Evolutionary conservation across 2,888 invertebrate species (phyloP), one percentile per base, ranked within the genome.

Genomic region (Empis livida): DNA sequence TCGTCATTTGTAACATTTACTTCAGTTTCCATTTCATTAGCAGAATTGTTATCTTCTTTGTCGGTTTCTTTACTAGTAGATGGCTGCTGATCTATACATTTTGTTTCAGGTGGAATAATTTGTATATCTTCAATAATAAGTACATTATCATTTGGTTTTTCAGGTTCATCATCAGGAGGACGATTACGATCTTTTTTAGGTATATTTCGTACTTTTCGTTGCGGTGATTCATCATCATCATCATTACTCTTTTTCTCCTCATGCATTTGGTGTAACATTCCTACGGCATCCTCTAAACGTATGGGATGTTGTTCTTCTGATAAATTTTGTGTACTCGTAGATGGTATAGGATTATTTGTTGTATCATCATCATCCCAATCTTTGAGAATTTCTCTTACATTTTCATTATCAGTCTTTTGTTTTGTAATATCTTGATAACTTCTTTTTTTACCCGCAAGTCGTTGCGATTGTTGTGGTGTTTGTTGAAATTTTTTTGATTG

Each of bases 181-280:
- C 65, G 60, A 17, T 39, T 16, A 0, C 65, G 57, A 58, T 68
- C 67, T 49, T 68, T 68, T 56, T 68, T 68, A 47, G 68, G 68
- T 58, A 68, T 68, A 52, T 68, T 67, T 30, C 68, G 57, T 47
- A 65, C 63, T 42, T 62, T 61, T 3, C 51, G 49, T n/a, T 54
- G 58, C 15, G 53, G 27, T n/a, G 46, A 23, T 20, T 42, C 20
- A 45, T 23, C 17, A 8, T 27, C 23, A 27, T 16, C 20, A 44
- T 40, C 44, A 9, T n/a, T n/a, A n/a, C n/a, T n/a, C n/a, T n/a
- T n/a, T n/a, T n/a, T n/a, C n/a, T 11, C n/a, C 14, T 14, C 17
- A 15, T 31, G 20, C 13, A 20, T 14, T 20, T 20, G 17, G 11
- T 16, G 13, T 14, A 31, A n/a, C 13, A 37, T 31, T 15, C 31